A percentile compares a stretch with the other conserved stretches of the same genome.
Evolutionary conservation across 2,797 vertebrate genomes (phyloP).

Genomic region (Distichodus sexfasciatus): DNA sequence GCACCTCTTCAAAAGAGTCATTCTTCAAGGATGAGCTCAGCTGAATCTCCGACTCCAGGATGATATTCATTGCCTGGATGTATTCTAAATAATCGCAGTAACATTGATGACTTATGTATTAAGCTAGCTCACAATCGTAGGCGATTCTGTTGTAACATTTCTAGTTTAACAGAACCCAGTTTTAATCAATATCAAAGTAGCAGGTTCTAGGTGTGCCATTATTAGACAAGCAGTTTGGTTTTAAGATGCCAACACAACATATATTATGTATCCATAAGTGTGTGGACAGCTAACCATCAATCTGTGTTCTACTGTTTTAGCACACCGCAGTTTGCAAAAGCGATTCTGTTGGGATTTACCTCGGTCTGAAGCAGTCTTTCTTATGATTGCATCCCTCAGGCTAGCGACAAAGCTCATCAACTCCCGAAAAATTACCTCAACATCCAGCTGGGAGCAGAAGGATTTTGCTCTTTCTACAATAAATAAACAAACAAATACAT

Average conservation of each 20-base stretch:
- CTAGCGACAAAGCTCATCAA: slow-evolving; percentile 68
- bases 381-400: slow-evolving; percentile 79
- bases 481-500: too few species aligned
- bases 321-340: not conserved
- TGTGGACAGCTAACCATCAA: too few species aligned
- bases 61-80: slow-evolving; percentile 62
- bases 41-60: slow-evolving; percentile 48
- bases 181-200: too few species aligned
- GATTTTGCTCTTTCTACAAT: slow-evolving; percentile 76
- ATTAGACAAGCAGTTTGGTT: too few species aligned
- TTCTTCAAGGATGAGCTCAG: not conserved
- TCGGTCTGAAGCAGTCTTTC: slow-evolving; percentile 79
- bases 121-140: too few species aligned
- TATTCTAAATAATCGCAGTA: slow-evolving; percentile 56
- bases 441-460: slow-evolving; percentile 79
- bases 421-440: slow-evolving; percentile 77
- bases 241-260: too few species aligned
- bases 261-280: too few species aligned
- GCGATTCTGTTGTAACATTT: too few species aligned
- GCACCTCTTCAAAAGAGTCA: slow-evolving; percentile 59
- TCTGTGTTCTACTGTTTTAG: too few species aligned
- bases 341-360: slow-evolving; percentile 63
- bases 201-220: too few species aligned
- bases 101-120: not conserved
- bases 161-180: too few species aligned